Base-by-base conservation (phyloP, 2,888 invertebrate species). In the Zaprionus lineosus region DNA sequence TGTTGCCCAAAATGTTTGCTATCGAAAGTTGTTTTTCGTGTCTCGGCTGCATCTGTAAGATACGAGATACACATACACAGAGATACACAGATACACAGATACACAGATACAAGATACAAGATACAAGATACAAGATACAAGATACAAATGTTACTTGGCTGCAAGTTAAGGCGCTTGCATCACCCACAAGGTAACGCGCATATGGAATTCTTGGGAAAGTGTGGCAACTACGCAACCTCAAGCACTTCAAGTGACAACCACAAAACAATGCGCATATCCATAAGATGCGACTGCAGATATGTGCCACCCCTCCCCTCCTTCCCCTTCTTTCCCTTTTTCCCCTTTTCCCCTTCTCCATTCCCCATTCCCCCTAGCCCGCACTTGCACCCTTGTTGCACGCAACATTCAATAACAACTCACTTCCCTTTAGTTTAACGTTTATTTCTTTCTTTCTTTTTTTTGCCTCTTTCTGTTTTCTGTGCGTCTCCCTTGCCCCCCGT, bases 221-320 rank as follows among this genome's bases (percentile, higher is more conserved):
- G 84, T 77, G 81, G 81, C 82, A 83, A 77, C 52, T 52, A 34
- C n/a, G 56, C 57, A 64, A 59, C 57, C 47, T 58, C 74, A 74
- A 79, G 83, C 84, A 83, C 81, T 81, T 74, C 70, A 83, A 81
- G 84, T 84, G 82, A 75, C 82, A 75, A 74, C 68, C 68, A 55
- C 73, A 64, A 53, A 70, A 55, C 64, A 73, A 65, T 68, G 63
- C 63, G 37, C 43, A 44, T 48, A 63, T 28, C 21, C 36, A 62
- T 11, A n/a, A 53, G 51, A 11, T 56, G 21, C 39, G 47, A 12
- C 9, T 2, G 8, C 12, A 40, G 41, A 28, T 36, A 36, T n/a
- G n/a, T 24, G 24, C 24, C 6, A 24, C n/a, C 62, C 58, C 60
- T 58, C 55, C 53, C 73, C 47, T 70, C 74, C 64, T 64, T 69